Evolutionary conservation across 53 echinoderm and acorn worm species (phyloP).

Genomic region (Apostichopus leukothele): DNA sequence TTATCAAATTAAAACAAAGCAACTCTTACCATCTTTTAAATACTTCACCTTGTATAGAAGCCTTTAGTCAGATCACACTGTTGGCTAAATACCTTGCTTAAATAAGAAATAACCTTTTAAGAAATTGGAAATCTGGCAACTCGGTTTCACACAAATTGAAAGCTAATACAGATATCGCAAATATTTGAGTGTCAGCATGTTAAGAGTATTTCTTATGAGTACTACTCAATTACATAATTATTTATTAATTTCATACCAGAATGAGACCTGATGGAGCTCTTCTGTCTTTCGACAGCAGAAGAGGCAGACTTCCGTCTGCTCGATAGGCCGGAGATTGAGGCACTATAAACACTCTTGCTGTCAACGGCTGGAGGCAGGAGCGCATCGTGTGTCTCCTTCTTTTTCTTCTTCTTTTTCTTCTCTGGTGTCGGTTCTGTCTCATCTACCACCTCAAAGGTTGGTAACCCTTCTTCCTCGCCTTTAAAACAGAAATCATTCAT

Average conservation of each 20-base stretch:
- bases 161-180: no score
- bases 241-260: not conserved
- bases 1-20: not conserved
- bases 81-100: no score
- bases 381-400: constrained; percentile 32
- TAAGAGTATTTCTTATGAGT: no score
- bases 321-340: constrained; percentile 17
- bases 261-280: not conserved
- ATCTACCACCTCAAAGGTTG: constrained; percentile 50
- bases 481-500: not conserved
- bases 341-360: constrained; percentile 23
- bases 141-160: no score
- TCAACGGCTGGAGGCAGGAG: constrained; percentile 9
- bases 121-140: no score
- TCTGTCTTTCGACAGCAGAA: constrained; percentile 19
- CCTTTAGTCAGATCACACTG: no score
- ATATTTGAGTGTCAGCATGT: no score
- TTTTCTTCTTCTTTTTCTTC: constrained; percentile 73
- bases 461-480: constrained; percentile 39
- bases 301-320: constrained; percentile 34
- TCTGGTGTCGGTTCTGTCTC: constrained; percentile 61
- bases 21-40: not conserved
- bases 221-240: no score
- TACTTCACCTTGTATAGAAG: no score
- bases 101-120: not conserved